These are phyloP conservation scores for Picus viridis DNA, from an alignment of 2,797 vertebrate species.

Conservation along the genomic window DNA sequence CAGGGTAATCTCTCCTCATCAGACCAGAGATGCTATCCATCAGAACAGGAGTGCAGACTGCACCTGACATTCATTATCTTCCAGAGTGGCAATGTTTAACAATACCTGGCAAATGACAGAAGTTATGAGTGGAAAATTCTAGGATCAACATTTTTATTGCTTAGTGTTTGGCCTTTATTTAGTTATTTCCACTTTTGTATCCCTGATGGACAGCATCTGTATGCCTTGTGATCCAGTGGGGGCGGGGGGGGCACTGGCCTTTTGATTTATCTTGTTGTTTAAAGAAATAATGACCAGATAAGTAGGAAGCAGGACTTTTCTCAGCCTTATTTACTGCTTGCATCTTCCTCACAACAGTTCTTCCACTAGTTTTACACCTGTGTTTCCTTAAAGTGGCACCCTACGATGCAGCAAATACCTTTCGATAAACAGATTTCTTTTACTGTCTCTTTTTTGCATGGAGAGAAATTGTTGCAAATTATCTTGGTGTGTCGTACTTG, in stretches of 20 bases:
- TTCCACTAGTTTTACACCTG: not conserved
- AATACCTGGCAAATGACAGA: conserved; percentile 20
- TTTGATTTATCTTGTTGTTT: not conserved
- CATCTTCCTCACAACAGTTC: not conserved
- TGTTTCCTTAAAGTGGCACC: not conserved
- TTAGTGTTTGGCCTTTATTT: not conserved
- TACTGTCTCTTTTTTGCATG: not conserved
- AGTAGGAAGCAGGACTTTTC: not conserved
- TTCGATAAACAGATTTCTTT: not conserved
- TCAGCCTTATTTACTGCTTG: not conserved
- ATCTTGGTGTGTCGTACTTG: not conserved
- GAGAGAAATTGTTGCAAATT: not conserved
- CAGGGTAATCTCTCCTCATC: conserved; percentile 64
- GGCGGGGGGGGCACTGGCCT: not conserved
- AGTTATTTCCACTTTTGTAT: not conserved
- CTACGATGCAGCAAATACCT: not conserved
- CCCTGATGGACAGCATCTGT: not conserved
- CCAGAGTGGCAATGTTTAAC: conserved; percentile 37
- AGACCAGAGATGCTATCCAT: conserved; percentile 25
- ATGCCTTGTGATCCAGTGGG: not conserved
- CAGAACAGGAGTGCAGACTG: conserved; percentile 23
- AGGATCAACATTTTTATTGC: conserved; percentile 25
- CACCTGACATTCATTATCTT: conserved; percentile 45
- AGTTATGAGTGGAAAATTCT: conserved; percentile 44
- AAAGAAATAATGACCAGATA: not conserved